Evolutionary conservation across 2,797 vertebrate species (phyloP), one percentile per base, ranked within the genome.

Genomic region (Muraenolepis orangiensis): DNA sequence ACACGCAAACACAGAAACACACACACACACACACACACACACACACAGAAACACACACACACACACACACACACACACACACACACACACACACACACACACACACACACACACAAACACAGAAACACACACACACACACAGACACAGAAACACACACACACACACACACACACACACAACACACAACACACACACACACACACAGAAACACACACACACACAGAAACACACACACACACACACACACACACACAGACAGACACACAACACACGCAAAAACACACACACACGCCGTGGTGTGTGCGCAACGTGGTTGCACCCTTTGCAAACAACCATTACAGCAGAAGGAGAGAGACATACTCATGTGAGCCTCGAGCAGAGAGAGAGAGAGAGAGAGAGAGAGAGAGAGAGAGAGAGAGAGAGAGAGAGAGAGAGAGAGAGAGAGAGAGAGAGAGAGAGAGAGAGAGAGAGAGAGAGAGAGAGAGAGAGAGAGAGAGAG

Each of bases 291-390:
- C 14, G 72, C 32, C n/a, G n/a, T n/a, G n/a, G n/a, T n/a, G n/a
- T n/a, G n/a, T n/a, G n/a, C n/a, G n/a, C n/a, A 72, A 51, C 69
- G 75, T 14, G 71, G 72, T 78, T 30, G 30, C 36, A 71, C 78
- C 72, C 74, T 61, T 78, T 80, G 78, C 72, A 73, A 71, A 78
- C 68, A 85, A 61, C n/a, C 57, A 26, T 23, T 73, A 29, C 80
- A 76, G 80, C 80, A 71, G 66, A 72, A 42, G 75, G 71, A 76
- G 38, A 66, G 71, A 28, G 70, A 57, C 40, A 3, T 34, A 30
- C 40, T 1, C 2, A 23, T 4, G 20, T 26, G 38, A 38, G n/a
- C n/a, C n/a, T n/a, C n/a, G n/a, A n/a, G n/a, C n/a, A 70, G n/a
- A 38, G 68, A n/a, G 14, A 20, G 14, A 32, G 11, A 16, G 32